These are phyloP conservation scores for Colistium nudipinnis DNA, from an alignment of 2,113 vertebrate genomes.

Conservation along the genomic window DNA sequence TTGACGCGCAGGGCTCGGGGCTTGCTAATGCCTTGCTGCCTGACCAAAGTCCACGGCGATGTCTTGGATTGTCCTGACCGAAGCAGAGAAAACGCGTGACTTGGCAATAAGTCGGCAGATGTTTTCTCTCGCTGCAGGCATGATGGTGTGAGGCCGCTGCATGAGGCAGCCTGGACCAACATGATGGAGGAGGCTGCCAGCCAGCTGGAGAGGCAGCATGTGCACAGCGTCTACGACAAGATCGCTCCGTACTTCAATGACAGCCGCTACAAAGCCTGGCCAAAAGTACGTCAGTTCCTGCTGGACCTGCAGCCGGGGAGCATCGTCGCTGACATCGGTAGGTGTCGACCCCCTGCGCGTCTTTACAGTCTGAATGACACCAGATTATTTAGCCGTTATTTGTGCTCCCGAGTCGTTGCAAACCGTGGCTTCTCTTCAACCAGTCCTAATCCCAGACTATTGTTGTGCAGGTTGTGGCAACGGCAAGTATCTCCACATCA, in stretches of 20 bases:
- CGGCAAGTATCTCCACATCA: slow-evolving; percentile 86
- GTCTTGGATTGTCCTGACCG: not conserved
- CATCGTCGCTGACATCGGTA: slow-evolving; percentile 83
- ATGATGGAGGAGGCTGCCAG: slow-evolving; percentile 84
- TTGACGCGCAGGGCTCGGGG: slow-evolving; percentile 17
- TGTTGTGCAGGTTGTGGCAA: slow-evolving; percentile 80
- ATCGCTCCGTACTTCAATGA: slow-evolving; percentile 85
- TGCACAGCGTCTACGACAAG: slow-evolving; percentile 84
- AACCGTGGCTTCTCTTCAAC: not conserved
- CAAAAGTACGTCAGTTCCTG: slow-evolving; percentile 84
- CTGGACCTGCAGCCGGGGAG: slow-evolving; percentile 82
- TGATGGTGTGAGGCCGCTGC: slow-evolving; percentile 60
- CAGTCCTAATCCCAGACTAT: not conserved
- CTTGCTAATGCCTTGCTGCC: slow-evolving; percentile 38
- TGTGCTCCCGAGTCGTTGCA: too few species aligned
- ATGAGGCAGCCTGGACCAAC: slow-evolving; percentile 47
- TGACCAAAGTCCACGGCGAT: slow-evolving; percentile 4
- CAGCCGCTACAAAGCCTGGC: slow-evolving; percentile 82
- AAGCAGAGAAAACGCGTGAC: not conserved
- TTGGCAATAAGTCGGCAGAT: not conserved
- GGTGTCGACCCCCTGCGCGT: slow-evolving; percentile 26
- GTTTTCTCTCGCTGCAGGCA: slow-evolving; percentile 45
- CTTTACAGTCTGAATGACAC: slow-evolving; percentile 1
- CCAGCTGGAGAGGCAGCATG: slow-evolving; percentile 79
- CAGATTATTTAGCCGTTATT: not conserved